These are phyloP conservation scores for Corydoras maculifer DNA, from an alignment of 2,113 vertebrate genomes.

Conservation along the genomic window DNA sequence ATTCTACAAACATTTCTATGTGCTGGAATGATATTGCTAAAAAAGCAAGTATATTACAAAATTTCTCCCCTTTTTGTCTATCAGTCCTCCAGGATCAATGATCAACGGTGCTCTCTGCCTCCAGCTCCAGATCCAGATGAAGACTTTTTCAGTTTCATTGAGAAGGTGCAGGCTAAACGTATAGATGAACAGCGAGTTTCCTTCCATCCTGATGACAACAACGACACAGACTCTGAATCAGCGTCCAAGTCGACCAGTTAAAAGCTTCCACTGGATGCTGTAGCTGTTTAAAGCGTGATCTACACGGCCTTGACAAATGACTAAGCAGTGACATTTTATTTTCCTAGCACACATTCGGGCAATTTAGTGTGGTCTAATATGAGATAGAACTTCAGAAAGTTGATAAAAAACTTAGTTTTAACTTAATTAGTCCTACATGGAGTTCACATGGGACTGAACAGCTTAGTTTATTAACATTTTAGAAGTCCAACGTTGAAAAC, in stretches of 20 bases:
- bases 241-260: constrained; percentile 32
- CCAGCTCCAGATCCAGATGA: constrained; percentile 79
- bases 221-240: constrained; percentile 41
- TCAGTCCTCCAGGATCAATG: constrained; percentile 78
- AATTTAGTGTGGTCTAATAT: not conserved
- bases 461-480: not conserved
- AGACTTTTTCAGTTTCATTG: constrained; percentile 84
- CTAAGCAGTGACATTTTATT: constrained; percentile 12
- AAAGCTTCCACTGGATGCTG: constrained; percentile 33
- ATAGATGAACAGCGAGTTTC: constrained; percentile 82
- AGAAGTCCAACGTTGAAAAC: not conserved
- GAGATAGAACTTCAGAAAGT: too few species aligned
- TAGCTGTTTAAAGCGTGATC: not conserved
- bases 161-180: constrained; percentile 79
- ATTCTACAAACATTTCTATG: too few species aligned
- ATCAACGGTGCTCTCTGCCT: constrained; percentile 78
- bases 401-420: too few species aligned
- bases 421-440: too few species aligned
- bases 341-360: constrained; percentile 12
- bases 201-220: constrained; percentile 59
- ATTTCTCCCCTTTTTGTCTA: constrained; percentile 28
- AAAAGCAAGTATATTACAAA: not conserved
- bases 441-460: not conserved
- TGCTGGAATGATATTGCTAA: too few species aligned
- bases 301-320: constrained; percentile 3